A percentile compares a stretch with the other conserved stretches of the same genome.
Conservation (phyloP, 2,888 invertebrate genomes). For the Heliconius aoede region DNA sequence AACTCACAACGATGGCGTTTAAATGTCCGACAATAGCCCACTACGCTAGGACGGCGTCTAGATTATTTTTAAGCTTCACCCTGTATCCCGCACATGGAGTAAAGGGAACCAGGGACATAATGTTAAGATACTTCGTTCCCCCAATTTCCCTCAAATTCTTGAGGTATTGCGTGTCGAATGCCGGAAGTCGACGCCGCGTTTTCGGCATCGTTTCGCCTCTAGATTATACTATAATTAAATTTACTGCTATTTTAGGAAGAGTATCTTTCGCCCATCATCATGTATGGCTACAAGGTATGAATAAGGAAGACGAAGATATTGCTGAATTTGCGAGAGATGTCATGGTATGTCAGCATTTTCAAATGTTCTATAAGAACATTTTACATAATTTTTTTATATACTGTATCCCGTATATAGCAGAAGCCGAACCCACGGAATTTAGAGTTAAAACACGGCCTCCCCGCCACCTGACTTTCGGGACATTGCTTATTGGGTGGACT, state of each 20-base stretch:
- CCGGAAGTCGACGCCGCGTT: not conserved
- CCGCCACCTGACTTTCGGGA: not conserved
- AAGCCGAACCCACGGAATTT: not conserved
- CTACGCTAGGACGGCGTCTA: not conserved
- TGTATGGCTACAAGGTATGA: not conserved
- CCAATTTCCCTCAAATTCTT: not conserved
- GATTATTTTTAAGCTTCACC: too few relatives aligned
- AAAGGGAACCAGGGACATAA: too few relatives aligned
- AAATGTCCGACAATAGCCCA: not conserved
- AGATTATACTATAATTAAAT: not conserved
- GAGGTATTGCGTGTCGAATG: not conserved
- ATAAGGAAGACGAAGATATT: not conserved
- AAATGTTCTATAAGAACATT: not conserved
- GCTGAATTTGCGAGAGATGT: constrained; percentile 1
- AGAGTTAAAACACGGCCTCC: not conserved
- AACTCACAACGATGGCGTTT: not conserved
- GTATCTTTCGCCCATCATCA: constrained; percentile 3
- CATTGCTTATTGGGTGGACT: not conserved
- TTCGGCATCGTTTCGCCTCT: not conserved
- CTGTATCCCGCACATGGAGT: too few relatives aligned
- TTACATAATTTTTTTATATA: not conserved
- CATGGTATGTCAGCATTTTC: not conserved
- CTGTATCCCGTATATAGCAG: not conserved
- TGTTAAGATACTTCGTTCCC: too few relatives aligned
- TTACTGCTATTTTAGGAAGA: not conserved